A percentile compares a stretch with the other conserved stretches of the same genome.
These are phyloP conservation scores for Emydoidea blandingii DNA, from an alignment of 2,797 vertebrate species.

Conservation along the genomic window DNA sequence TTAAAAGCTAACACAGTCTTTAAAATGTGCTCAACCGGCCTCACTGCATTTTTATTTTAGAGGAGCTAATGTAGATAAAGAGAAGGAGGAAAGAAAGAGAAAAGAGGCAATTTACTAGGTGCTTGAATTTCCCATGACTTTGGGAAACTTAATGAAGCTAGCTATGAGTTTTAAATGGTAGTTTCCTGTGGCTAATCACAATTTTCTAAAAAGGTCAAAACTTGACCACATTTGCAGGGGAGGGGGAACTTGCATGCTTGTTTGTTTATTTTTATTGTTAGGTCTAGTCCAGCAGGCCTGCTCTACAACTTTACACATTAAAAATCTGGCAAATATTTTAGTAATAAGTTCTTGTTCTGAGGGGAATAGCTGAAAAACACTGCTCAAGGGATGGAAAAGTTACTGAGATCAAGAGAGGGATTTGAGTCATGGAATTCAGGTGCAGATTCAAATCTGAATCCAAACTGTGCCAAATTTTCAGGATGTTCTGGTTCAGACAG, in stretches of 20 bases:
- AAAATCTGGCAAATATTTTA: not conserved
- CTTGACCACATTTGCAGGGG: not conserved
- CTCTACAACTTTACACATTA: not conserved
- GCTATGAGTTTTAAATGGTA: not conserved
- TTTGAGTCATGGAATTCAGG: not conserved
- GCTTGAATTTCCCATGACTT: constrained; percentile 22
- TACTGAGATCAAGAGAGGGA: not conserved
- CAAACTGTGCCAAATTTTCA: not conserved
- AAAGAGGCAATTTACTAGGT: not conserved
- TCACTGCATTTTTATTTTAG: constrained; percentile 25
- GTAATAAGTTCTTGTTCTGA: not conserved
- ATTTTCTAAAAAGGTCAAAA: constrained; percentile 27
- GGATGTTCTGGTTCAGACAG: not conserved
- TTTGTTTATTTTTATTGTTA: not conserved
- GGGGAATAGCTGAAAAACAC: not conserved
- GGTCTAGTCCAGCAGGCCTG: not conserved
- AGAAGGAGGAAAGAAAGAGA: not conserved
- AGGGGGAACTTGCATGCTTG: not conserved
- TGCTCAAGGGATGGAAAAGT: not conserved
- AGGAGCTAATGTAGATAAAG: not conserved
- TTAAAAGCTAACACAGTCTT: constrained; percentile 5
- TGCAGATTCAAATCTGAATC: not conserved
- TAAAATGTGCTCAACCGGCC: constrained; percentile 24
- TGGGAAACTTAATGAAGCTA: not conserved
- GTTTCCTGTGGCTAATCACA: not conserved